phyloP scores from a whole-genome alignment of 2,888 invertebrate species.

The Trisateles emortualis region DNA sequence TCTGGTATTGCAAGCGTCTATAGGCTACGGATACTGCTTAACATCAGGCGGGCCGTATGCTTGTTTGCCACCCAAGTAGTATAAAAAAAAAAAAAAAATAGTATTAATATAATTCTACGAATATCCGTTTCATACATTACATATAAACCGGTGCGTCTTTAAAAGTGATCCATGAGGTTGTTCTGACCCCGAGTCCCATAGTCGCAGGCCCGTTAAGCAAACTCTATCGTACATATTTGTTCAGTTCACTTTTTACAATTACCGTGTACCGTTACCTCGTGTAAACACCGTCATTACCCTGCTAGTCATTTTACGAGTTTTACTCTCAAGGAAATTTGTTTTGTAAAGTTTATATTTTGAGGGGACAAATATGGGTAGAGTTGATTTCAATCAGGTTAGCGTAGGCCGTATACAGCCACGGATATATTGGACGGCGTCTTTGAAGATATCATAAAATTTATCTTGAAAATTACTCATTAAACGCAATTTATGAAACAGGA shows the following conservation, averaged over 20 bases:
- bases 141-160: conserved; percentile 24
- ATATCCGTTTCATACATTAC: no score
- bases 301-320: conserved; percentile 45
- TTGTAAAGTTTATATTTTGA: conserved; percentile 23
- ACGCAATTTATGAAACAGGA: no score
- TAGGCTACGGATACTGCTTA: no score
- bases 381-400: not conserved
- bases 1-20: no score
- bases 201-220: conserved; percentile 77
- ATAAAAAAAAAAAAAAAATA: no score
- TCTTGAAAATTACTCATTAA: no score
- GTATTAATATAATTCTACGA: no score
- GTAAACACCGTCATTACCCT: conserved; percentile 78
- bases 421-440: no score
- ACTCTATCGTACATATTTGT: conserved; percentile 82
- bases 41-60: no score
- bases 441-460: no score
- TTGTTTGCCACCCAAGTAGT: no score
- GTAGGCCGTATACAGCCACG: no score
- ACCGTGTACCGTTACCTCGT: conserved; percentile 75
- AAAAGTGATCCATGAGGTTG: conserved; percentile 38
- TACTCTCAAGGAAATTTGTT: conserved; percentile 38
- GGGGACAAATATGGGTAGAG: not conserved
- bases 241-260: conserved; percentile 84
- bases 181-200: conserved; percentile 40